Evolutionary conservation across 2,888 invertebrate species (phyloP).

Genomic region (Amphimallon solstitiale): DNA sequence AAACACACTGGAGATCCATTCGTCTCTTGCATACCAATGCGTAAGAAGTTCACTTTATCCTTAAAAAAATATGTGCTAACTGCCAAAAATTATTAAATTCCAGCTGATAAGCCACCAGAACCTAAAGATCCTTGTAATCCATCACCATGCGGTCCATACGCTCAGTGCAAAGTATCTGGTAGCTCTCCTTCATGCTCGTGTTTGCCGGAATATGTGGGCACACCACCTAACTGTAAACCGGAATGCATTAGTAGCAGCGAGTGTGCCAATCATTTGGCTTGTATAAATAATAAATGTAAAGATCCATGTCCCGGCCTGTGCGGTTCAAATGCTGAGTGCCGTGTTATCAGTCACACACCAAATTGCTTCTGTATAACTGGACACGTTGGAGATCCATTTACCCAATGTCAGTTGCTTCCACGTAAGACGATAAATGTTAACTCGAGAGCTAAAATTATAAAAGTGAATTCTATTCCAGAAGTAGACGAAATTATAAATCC

Average conservation of each 20-base stretch:
- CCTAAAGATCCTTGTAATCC: constrained; percentile 77
- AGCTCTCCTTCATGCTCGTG: constrained; percentile 81
- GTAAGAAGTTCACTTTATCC: constrained; percentile 54
- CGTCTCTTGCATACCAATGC: constrained; percentile 69
- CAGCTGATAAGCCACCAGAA: constrained; percentile 53
- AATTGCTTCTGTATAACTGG: constrained; percentile 75
- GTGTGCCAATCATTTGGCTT: constrained; percentile 75
- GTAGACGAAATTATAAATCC: constrained; percentile 66
- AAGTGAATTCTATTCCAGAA: constrained; percentile 49
- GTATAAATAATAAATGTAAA: constrained; percentile 79
- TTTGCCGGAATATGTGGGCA: constrained; percentile 71
- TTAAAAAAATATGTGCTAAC: constrained; percentile 20
- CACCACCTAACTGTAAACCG: constrained; percentile 81
- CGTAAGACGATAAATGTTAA: constrained; percentile 21
- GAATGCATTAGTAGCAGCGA: constrained; percentile 84
- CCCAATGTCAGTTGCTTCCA: constrained; percentile 67
- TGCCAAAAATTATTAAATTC: constrained; percentile 40
- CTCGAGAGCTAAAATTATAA: background rate
- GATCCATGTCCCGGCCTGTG: constrained; percentile 79
- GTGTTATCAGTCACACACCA: constrained; percentile 79
- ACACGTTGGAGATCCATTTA: constrained; percentile 81
- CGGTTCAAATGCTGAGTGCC: constrained; percentile 78
- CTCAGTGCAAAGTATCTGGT: constrained; percentile 75
- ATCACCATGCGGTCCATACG: constrained; percentile 84
- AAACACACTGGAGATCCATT: constrained; percentile 81